phyloP scores from a whole-genome alignment of 2,113 vertebrate species.

The Xyrauchen texanus region DNA sequence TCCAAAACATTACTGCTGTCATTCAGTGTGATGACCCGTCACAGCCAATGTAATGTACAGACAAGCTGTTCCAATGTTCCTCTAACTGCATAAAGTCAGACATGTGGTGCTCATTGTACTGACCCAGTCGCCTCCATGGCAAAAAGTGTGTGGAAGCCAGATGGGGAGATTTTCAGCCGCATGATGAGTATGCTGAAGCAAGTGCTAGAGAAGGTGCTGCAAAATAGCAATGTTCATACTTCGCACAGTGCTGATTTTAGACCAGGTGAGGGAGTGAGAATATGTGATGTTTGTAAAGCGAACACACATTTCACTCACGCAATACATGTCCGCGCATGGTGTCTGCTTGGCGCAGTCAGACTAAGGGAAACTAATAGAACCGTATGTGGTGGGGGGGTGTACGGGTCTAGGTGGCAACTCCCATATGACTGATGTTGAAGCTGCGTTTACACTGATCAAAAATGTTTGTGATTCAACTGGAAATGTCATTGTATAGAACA shows the following conservation, averaged over 20 bases:
- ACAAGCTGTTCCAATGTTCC: too few relatives aligned
- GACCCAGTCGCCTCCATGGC: too few relatives aligned
- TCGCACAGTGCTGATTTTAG: not conserved
- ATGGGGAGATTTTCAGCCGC: too few relatives aligned
- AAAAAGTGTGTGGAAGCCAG: too few relatives aligned
- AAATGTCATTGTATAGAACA: conserved; percentile 18
- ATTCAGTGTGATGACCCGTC: too few relatives aligned
- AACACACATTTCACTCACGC: not conserved
- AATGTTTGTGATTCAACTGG: not conserved
- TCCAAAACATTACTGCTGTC: too few relatives aligned
- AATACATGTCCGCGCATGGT: not conserved
- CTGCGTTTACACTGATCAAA: not conserved
- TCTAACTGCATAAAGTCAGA: too few relatives aligned
- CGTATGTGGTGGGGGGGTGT: not conserved
- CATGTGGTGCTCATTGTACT: too few relatives aligned
- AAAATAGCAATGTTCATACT: not conserved
- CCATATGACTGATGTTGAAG: not conserved
- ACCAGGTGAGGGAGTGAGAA: not conserved
- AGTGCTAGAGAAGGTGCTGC: not conserved
- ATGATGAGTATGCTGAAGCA: not conserved
- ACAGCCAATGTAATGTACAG: too few relatives aligned
- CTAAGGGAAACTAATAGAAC: not conserved
- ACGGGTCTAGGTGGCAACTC: not conserved
- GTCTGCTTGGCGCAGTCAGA: not conserved
- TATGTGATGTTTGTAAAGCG: not conserved